A percentile compares a stretch with the other conserved stretches of the same genome.
Conservation (phyloP, 2,113 vertebrate genomes). For the Crotalus horridus region DNA sequence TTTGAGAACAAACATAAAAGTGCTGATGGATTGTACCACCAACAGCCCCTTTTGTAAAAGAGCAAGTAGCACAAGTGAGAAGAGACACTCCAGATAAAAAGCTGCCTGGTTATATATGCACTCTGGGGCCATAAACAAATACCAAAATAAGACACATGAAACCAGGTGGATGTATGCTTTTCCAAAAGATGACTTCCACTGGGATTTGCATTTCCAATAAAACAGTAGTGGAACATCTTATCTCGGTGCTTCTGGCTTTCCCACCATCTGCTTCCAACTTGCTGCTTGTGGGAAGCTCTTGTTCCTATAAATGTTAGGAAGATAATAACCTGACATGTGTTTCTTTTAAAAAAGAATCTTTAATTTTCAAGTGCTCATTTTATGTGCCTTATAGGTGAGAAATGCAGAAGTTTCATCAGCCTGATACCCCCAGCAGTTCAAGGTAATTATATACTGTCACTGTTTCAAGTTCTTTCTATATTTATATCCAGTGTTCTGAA, state of each 20-base stretch:
- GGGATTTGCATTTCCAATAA: background rate
- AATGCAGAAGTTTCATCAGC: constrained; percentile 83
- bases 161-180: background rate
- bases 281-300: background rate
- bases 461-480: background rate
- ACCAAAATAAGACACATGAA: background rate
- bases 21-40: background rate
- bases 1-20: background rate
- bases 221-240: background rate
- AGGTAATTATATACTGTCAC: constrained; percentile 68
- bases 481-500: background rate
- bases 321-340: background rate
- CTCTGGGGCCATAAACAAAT: background rate
- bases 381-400: constrained; percentile 78
- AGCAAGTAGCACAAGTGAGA: background rate
- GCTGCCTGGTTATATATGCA: background rate
- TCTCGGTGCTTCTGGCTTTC: background rate
- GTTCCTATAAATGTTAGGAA: background rate
- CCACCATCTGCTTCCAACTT: background rate
- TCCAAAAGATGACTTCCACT: background rate
- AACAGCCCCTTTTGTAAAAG: background rate
- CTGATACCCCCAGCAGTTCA: constrained; percentile 81
- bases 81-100: background rate
- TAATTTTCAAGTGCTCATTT: constrained; percentile 7
- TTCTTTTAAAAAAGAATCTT: background rate